Evolutionary conservation across 2,113 vertebrate species (phyloP).

Genomic region (Nibea albiflora): DNA sequence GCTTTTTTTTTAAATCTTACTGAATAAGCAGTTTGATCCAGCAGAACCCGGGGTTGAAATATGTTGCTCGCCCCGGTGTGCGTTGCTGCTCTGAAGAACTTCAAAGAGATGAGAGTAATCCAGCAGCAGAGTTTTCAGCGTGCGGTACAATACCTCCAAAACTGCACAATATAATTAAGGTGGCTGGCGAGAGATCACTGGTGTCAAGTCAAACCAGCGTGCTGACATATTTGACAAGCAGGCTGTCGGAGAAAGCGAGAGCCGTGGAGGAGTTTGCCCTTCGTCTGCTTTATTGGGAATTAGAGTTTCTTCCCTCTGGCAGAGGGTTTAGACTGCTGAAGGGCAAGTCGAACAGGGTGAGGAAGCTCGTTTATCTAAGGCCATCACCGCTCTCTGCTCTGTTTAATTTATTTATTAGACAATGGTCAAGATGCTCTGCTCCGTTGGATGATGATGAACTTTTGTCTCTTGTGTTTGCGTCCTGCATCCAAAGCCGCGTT

Average conservation of each 20-base stretch:
- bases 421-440: constrained; percentile 15
- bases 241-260: constrained; percentile 45
- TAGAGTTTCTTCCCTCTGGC: constrained; percentile 54
- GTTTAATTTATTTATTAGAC: constrained; percentile 37
- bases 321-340: constrained; percentile 48
- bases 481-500: neutral
- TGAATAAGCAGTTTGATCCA: constrained; percentile 40
- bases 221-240: constrained; percentile 66
- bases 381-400: constrained; percentile 9
- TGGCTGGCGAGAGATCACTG: constrained; percentile 55
- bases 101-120: constrained; percentile 60
- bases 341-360: constrained; percentile 35
- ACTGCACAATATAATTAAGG: constrained; percentile 61
- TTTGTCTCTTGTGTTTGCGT: neutral
- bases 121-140: constrained; percentile 33
- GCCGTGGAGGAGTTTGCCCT: constrained; percentile 52
- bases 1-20: constrained; percentile 30
- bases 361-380: constrained; percentile 52
- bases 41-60: constrained; percentile 51
- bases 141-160: constrained; percentile 52
- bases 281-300: constrained; percentile 54
- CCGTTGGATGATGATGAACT: neutral
- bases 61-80: constrained; percentile 44
- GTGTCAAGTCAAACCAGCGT: constrained; percentile 42
- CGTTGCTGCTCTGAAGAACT: constrained; percentile 39